Evolutionary conservation across 2,113 vertebrate species (phyloP).

Genomic region (Orientallactaga bullata): DNA sequence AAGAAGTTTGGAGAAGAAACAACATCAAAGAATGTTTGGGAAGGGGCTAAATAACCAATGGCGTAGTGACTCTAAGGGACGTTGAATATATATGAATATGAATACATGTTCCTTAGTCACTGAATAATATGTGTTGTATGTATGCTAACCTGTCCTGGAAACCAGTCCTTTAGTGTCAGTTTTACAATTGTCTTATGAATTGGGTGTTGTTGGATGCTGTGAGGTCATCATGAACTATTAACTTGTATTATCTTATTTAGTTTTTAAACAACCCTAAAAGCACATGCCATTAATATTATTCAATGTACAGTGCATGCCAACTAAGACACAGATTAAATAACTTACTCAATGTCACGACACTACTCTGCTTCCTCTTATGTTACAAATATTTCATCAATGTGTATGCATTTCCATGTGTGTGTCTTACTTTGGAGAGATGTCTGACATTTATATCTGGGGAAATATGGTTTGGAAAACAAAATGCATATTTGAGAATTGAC

Average conservation of each 20-base stretch:
- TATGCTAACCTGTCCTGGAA: neutral
- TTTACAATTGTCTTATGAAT: neutral
- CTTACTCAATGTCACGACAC: neutral
- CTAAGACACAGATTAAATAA: neutral
- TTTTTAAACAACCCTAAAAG: neutral
- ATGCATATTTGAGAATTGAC: neutral
- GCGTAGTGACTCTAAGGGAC: neutral
- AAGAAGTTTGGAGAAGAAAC: neutral
- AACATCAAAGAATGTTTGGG: neutral
- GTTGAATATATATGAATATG: neutral
- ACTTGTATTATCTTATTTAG: neutral
- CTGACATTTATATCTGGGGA: neutral
- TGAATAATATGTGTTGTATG: neutral
- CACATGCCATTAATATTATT: neutral
- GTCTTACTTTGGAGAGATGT: neutral
- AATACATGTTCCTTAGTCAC: neutral
- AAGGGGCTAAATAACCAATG: neutral
- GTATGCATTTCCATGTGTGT: neutral
- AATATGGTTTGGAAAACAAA: slow-evolving; percentile 20
- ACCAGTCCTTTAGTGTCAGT: neutral
- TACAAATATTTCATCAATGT: neutral
- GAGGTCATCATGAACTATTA: neutral
- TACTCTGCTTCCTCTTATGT: neutral
- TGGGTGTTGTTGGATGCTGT: neutral
- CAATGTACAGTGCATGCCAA: neutral